These are phyloP conservation scores for Pangasius krempfi DNA, from an alignment of 2,797 vertebrate genomes.

Conservation along the genomic window DNA sequence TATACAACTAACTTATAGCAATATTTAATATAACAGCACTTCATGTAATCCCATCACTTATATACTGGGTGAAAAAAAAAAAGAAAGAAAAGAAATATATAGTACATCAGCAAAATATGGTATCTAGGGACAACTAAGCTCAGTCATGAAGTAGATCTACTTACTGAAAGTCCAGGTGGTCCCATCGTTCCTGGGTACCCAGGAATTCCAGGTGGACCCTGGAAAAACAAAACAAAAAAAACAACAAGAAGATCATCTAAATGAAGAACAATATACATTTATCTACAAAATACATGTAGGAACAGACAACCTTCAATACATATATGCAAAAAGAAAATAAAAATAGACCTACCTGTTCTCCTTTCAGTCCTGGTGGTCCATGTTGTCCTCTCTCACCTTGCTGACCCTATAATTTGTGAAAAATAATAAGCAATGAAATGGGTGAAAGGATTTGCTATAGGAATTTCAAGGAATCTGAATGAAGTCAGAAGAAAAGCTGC, in stretches of 20 bases:
- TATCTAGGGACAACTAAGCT: neutral
- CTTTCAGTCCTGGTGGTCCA: slow-evolving; percentile 84
- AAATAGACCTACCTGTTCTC: slow-evolving; percentile 82
- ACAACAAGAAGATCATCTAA: no score
- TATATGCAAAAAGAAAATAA: neutral
- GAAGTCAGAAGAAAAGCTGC: neutral
- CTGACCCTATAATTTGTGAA: slow-evolving; percentile 79
- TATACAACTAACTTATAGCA: neutral
- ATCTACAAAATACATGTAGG: neutral
- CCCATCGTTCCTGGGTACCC: slow-evolving; percentile 91
- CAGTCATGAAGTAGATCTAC: slow-evolving; percentile 54
- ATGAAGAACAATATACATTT: neutral
- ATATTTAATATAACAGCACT: neutral
- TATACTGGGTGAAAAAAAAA: neutral
- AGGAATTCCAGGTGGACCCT: slow-evolving; percentile 87
- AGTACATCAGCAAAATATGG: neutral
- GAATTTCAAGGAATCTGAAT: neutral
- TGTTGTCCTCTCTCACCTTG: slow-evolving; percentile 85
- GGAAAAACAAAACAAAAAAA: slow-evolving; percentile 21
- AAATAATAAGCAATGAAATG: neutral
- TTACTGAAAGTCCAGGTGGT: slow-evolving; percentile 88
- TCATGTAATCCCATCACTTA: neutral
- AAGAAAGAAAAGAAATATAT: no score
- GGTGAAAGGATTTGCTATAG: slow-evolving; percentile 17
- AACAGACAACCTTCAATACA: neutral